Conservation (phyloP, 2,797 vertebrate genomes). For the Avahi laniger region DNA sequence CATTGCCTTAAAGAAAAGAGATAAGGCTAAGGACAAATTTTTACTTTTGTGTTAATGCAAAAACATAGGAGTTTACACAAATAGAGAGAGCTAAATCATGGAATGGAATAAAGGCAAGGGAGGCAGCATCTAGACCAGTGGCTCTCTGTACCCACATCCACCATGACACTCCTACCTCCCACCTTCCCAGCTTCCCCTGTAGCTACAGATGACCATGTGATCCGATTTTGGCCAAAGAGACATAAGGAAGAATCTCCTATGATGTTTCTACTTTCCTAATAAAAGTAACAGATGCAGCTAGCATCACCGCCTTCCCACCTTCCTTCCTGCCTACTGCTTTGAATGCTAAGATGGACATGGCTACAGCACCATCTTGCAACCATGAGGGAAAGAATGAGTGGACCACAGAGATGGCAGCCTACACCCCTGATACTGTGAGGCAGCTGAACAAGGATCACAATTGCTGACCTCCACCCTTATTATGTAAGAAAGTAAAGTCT, state of each 20-base stretch:
- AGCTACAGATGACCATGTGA: neutral
- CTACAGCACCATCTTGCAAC: neutral
- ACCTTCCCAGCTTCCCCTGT: neutral
- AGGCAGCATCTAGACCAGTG: neutral
- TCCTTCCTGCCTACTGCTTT: neutral
- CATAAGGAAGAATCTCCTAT: neutral
- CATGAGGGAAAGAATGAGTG: neutral
- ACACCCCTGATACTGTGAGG: neutral
- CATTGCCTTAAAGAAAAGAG: neutral
- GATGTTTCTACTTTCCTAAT: neutral
- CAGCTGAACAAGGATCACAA: neutral
- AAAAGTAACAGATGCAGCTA: neutral
- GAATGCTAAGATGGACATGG: neutral
- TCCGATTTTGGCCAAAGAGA: neutral
- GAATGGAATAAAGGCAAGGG: neutral
- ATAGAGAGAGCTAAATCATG: neutral
- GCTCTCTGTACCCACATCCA: neutral
- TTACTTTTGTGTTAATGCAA: neutral
- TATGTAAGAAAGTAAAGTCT: neutral
- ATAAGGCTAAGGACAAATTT: neutral
- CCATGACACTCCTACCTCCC: neutral
- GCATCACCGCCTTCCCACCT: neutral
- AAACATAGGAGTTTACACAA: neutral
- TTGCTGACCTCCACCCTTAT: neutral
- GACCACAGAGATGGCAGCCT: neutral